These are phyloP conservation scores for Bujurquina vittata DNA, from an alignment of 2,113 vertebrate species.

Conservation along the genomic window DNA sequence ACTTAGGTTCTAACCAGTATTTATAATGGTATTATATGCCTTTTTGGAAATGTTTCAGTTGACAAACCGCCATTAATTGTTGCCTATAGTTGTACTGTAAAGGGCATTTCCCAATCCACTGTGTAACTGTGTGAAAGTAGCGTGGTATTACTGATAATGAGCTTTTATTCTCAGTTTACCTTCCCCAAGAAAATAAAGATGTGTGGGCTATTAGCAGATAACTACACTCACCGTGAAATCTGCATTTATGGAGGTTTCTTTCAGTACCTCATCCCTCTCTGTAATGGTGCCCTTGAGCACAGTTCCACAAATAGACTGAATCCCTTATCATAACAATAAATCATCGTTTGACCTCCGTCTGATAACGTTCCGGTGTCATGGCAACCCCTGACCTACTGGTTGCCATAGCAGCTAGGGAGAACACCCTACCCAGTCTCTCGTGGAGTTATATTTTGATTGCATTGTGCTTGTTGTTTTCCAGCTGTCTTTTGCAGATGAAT, in stretches of 20 bases:
- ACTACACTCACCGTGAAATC: conserved; percentile 47
- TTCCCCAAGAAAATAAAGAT: conserved; percentile 47
- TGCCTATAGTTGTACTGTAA: background rate
- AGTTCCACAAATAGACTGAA: conserved; percentile 47
- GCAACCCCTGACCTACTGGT: conserved; percentile 64
- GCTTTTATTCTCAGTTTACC: conserved; percentile 46
- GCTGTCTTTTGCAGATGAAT: conserved; percentile 38
- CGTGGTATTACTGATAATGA: conserved; percentile 20
- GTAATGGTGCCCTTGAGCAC: conserved; percentile 60
- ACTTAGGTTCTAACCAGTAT: background rate
- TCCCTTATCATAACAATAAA: conserved; percentile 55
- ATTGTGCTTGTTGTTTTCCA: conserved; percentile 33
- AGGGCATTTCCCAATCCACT: conserved; percentile 1
- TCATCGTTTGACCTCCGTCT: conserved; percentile 55
- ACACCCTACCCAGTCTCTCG: conserved; percentile 44
- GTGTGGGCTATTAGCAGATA: conserved; percentile 52
- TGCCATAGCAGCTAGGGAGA: conserved; percentile 56
- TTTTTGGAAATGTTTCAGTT: background rate
- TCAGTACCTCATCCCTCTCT: conserved; percentile 50
- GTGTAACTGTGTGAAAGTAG: conserved; percentile 27
- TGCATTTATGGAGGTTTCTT: conserved; percentile 47
- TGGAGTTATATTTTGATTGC: conserved; percentile 19
- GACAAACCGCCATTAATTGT: background rate
- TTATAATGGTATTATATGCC: background rate
- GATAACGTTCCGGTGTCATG: conserved; percentile 55